phyloP scores from a whole-genome alignment of 1,140 invertebrate species.

The Homalodisca vitripennis region DNA sequence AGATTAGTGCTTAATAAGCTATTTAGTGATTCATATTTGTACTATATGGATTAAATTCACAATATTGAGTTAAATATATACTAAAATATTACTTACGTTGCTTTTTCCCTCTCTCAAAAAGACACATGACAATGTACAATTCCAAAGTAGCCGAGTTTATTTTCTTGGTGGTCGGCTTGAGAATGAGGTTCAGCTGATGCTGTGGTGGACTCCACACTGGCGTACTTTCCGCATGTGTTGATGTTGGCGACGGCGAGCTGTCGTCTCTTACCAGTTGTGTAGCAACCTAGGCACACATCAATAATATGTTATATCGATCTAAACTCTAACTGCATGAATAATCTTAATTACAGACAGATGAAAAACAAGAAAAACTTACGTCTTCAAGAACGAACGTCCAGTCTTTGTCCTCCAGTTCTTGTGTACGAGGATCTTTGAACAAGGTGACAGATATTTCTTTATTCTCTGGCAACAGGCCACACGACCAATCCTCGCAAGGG shows the following conservation, averaged over 20 bases:
- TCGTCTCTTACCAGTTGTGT: conserved; percentile 76
- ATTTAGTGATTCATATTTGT: no score
- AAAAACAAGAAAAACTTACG: no score
- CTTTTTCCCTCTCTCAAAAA: conserved; percentile 92
- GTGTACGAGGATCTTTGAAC: conserved; percentile 66
- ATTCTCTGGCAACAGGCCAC: conserved; percentile 94
- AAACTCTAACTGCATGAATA: no score
- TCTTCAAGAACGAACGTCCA: conserved; percentile 96
- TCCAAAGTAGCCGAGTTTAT: conserved; percentile 75
- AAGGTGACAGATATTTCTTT: conserved; percentile 62
- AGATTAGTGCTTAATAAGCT: no score
- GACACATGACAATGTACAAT: conserved; percentile 87
- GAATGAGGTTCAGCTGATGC: conserved; percentile 69
- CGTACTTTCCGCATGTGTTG: conserved; percentile 92
- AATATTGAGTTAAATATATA: no score
- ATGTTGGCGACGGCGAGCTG: conserved; percentile 82
- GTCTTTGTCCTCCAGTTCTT: conserved; percentile 94
- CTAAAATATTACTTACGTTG: conserved; percentile 74
- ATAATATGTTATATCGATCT: background rate
- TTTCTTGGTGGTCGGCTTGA: conserved; percentile 82
- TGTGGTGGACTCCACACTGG: conserved; percentile 83
- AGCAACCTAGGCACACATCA: conserved; percentile 67
- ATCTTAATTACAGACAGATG: no score
- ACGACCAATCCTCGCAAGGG: conserved; percentile 80
- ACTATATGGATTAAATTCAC: no score